Base-by-base conservation (phyloP, 2,888 invertebrate genomes). In the Tetragonisca angustula region DNA sequence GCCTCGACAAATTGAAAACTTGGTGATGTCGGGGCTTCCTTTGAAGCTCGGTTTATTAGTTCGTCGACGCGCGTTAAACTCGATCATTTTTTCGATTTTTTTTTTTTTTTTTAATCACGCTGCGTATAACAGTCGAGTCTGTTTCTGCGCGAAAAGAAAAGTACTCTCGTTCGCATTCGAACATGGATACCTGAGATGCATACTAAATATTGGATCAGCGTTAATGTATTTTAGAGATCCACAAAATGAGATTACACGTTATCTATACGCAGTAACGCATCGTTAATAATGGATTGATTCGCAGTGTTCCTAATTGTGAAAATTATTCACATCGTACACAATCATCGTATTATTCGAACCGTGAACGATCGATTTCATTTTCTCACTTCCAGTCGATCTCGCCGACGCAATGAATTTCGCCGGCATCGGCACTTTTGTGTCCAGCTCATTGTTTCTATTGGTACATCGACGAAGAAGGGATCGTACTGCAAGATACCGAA, bases 271-370 rank as follows among this genome's bases (percentile, higher is more conserved):
- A 61, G 62, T 74, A 36, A n/a, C 56, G 50, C 27, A 27, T 52
- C 36, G 81, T 69, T 68, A 75, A 65, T 79, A 72, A 70, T 61
- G 36, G 62, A 68, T 69, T 32, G 64, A 56, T 56, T 69, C 54
- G 21, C 43, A 43, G 50, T 70, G 36, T 74, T 27, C 62, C n/a
- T 49, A 59, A 59, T 73, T 43, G n/a, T 62, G 72, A 36, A 56
- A 79, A 76, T 76, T 75, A 61, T 50, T 59, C 71, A 36, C 24
- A 43, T 43, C 17, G 72, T 56, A 19, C 49, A 59, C 76, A n/a
- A 68, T 2, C 32, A 24, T 56, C 50, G 69, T 17, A 19, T 32
- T 15, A 32, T 36, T 24, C 24, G 1, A 76, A 68, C 56, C 50
- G 59, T 19, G 50, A 32, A 56, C 61, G 43, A 71, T 49, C 67